Conservation (phyloP, 2,888 invertebrate species). For the Zygothrica quintamaculata region DNA sequence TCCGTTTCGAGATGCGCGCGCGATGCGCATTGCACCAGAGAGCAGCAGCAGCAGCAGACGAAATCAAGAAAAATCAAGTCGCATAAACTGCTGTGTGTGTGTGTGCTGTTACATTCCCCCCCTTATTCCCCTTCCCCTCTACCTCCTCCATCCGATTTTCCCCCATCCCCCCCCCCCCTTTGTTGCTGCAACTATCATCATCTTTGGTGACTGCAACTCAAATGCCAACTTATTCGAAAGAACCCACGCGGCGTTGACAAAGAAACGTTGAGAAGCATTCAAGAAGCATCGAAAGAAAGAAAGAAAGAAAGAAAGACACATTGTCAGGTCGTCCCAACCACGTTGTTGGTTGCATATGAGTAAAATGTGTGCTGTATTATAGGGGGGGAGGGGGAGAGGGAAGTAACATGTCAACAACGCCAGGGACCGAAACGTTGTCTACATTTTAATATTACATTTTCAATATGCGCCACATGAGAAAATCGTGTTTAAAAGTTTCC, state of each 20-base stretch:
- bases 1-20: conserved; percentile 34
- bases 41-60: background rate
- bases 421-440: conserved; percentile 9
- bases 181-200: background rate
- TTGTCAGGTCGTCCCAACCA: background rate
- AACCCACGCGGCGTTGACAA: conserved; percentile 6
- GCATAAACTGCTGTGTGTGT: conserved; percentile 60
- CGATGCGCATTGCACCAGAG: too few species aligned
- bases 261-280: background rate
- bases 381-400: conserved; percentile 1
- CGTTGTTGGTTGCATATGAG: too few species aligned
- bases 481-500: too few species aligned
- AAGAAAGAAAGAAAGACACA: conserved; percentile 19
- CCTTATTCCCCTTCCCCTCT: conserved; percentile 11
- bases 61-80: conserved; percentile 56
- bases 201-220: background rate
- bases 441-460: background rate
- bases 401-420: conserved; percentile 29
- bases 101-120: conserved; percentile 20
- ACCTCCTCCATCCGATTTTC: background rate
- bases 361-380: too few species aligned
- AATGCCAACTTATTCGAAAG: background rate
- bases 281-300: conserved; percentile 11
- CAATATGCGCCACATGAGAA: too few species aligned
- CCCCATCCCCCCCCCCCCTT: background rate